Base-by-base conservation (phyloP, 2,797 vertebrate species). In the Cheirogaleus major region DNA sequence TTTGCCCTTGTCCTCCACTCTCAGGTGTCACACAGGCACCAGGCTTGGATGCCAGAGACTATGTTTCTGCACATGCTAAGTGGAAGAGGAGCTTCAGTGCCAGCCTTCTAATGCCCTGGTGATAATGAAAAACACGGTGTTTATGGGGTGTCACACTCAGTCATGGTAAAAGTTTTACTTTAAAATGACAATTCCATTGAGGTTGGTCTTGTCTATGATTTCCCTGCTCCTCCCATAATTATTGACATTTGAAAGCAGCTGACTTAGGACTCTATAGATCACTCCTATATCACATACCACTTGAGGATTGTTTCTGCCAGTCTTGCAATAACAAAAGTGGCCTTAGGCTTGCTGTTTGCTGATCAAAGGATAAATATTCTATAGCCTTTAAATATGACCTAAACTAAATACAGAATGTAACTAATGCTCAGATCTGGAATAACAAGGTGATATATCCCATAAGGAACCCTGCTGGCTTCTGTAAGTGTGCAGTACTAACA, bases 71-170 rank as follows among this genome's bases (percentile, higher is more conserved):
- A 15, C 83, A 52, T 0, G n/a, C 75, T 32, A 30, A 63, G 48
- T 22, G 23, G 38, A 48, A 45, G 20, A n/a, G 35, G 63, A 35
- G 52, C 59, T 41, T 87, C 10, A 5, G 23, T 3, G 82, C 69
- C 81, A 79, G 92, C 69, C 50, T 82, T 45, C 55, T 41, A n/a
- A 63, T 80, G 88, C 61, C 63, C 43, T 27, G 57, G 65, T 73
- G 89, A 81, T 75, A 67, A 94, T 89, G 81, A 90, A 96, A 96
- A 85, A 76, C 87, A 59, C 76, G 52, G 83, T 79, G 86, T 41
- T 79, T 85, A 50, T 0, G 52, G 75, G 52, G 32, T n/a, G 52
- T 92, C 59, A 69, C 20, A 15, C 8, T 78, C 86, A n/a, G 23
- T 69, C 55, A 63, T 93, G 41, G 25, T 61, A 84, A 75, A 96